phyloP scores from a whole-genome alignment of 1,140 invertebrate genomes.

The Cotesia glomerata region DNA sequence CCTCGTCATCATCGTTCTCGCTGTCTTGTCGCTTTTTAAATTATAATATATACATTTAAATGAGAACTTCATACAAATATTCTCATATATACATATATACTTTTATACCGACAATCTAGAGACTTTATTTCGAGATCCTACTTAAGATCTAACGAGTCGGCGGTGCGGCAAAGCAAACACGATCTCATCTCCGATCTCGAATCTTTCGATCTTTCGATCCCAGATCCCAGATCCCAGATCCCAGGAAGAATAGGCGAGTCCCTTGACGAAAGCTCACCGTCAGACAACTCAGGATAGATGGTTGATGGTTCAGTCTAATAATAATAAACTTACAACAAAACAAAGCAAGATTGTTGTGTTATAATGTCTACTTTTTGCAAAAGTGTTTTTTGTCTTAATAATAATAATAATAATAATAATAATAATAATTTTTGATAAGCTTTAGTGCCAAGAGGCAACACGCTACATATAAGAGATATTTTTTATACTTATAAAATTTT shows the following conservation, averaged over 20 bases:
- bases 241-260: conserved; percentile 8
- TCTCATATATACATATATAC: conserved; percentile 26
- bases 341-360: conserved; percentile 4
- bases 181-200: conserved; percentile 50
- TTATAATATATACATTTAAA: conserved; percentile 13
- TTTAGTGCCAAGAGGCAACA: no score
- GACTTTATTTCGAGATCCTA: conserved; percentile 24
- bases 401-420: no score
- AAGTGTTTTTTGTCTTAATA: background rate
- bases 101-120: background rate
- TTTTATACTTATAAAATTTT: no score
- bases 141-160: conserved; percentile 36
- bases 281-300: conserved; percentile 13
- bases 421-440: no score
- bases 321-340: background rate
- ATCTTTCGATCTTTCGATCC: conserved; percentile 36
- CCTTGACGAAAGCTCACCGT: background rate
- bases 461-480: no score
- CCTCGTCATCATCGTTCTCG: no score
- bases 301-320: background rate
- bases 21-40: background rate
- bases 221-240: background rate
- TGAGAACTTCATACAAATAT: conserved; percentile 29
- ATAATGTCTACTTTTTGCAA: conserved; percentile 5
- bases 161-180: conserved; percentile 46